Percentiles rank a stretch among this genome's conserved stretches.
phyloP scores from a whole-genome alignment of 92 coral and sea anemone species.

The Porites evermanni region DNA sequence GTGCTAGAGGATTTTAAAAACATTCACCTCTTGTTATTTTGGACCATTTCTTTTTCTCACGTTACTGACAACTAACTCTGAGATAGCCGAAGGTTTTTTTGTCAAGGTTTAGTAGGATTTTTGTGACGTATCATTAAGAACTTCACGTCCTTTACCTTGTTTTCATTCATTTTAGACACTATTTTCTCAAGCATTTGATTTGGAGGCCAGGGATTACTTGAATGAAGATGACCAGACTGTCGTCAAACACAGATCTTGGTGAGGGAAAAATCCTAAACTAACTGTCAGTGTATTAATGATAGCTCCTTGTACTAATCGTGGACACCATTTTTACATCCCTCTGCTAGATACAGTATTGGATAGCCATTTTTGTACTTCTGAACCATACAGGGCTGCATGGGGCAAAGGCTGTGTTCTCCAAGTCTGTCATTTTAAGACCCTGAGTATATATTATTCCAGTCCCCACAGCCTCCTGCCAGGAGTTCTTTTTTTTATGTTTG shows the following conservation, averaged over 20 bases:
- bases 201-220: constrained; percentile 93
- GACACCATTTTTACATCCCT: too few relatives aligned
- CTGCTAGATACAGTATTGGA: too few relatives aligned
- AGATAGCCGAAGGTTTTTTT: neutral
- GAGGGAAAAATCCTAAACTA: neutral
- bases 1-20: too few relatives aligned
- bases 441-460: too few relatives aligned
- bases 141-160: neutral
- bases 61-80: neutral
- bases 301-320: too few relatives aligned
- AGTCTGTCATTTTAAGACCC: too few relatives aligned
- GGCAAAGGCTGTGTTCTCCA: too few relatives aligned
- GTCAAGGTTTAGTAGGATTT: neutral
- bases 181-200: constrained; percentile 96
- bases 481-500: too few relatives aligned
- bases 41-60: neutral
- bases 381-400: too few relatives aligned
- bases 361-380: too few relatives aligned
- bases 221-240: constrained; percentile 90
- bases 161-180: constrained; percentile 68
- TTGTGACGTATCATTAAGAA: neutral
- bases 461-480: too few relatives aligned
- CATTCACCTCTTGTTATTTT: neutral
- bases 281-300: neutral
- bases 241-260: constrained; percentile 94